Percentiles rank a stretch among this genome's conserved stretches.
Evolutionary conservation across 1,140 invertebrate genomes (phyloP).

Genomic region (Adelges cooleyi): DNA sequence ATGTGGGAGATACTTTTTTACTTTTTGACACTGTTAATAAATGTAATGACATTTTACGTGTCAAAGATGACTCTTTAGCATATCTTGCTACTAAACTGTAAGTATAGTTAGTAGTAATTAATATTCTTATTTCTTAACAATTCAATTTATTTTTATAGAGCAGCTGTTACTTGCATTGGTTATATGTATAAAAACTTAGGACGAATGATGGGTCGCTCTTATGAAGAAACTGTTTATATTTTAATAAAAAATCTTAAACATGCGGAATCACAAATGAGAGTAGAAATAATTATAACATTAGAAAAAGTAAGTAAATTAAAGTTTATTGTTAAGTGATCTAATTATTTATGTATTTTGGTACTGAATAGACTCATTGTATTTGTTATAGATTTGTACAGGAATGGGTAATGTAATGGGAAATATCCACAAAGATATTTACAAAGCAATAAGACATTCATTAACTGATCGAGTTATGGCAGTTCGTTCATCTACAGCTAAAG

Average conservation of each 20-base stretch:
- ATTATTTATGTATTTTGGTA: slow-evolving; percentile 23
- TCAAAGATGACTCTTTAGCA: slow-evolving; percentile 93
- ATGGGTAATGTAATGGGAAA: slow-evolving; percentile 77
- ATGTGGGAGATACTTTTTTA: slow-evolving; percentile 91
- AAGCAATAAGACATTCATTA: slow-evolving; percentile 69
- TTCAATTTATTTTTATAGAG: slow-evolving; percentile 45
- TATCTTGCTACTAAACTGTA: slow-evolving; percentile 87
- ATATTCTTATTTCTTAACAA: background rate
- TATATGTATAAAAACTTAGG: slow-evolving; percentile 97
- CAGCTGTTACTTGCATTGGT: slow-evolving; percentile 91
- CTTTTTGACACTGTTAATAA: slow-evolving; percentile 96
- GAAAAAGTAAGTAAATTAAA: slow-evolving; percentile 58
- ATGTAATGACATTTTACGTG: slow-evolving; percentile 94
- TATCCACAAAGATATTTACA: slow-evolving; percentile 87
- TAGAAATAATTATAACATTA: slow-evolving; percentile 93
- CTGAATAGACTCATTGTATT: slow-evolving; percentile 18
- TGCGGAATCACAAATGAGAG: slow-evolving; percentile 88
- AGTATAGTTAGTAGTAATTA: slow-evolving; percentile 43
- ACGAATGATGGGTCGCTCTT: slow-evolving; percentile 94
- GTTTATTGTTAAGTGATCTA: background rate
- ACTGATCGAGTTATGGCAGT: slow-evolving; percentile 85
- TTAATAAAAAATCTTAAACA: slow-evolving; percentile 82
- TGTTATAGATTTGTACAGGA: slow-evolving; percentile 55
- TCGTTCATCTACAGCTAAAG: slow-evolving; percentile 70
- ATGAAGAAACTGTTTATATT: slow-evolving; percentile 92